Base-by-base conservation (phyloP, 2,113 vertebrate genomes). In the Scomber japonicus region DNA sequence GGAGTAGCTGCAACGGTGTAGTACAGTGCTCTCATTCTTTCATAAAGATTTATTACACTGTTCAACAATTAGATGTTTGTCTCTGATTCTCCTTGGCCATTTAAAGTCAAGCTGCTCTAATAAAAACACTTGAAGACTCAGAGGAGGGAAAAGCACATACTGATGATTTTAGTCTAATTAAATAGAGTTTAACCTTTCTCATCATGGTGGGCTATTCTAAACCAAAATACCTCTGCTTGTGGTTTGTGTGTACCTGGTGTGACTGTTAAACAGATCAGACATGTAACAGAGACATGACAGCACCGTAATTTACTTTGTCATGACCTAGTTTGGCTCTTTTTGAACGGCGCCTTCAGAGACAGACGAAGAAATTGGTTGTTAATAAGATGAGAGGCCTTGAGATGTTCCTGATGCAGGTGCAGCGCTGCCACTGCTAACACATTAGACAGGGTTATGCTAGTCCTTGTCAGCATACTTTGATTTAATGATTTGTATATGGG, bases 311-410 rank as follows among this genome's bases (percentile, higher is more conserved):
- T 45, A n/a, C 54, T 71, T 53, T 66, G 72, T 71, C 72, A 11
- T 71, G 66, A 75, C 65, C 59, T 15, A 59, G 45, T 71, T 70
- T 21, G 50, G 44, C 45, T 51, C 15, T 51, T 57, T 64, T 64
- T 44, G 55, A 62, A 40, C 16, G 4, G 57, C 7, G 12, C 21
- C 71, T 35, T 51, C 51, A 6, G 71, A 57, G 66, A 53, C 48
- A 8, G 24, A 56, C n/a, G 30, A 21, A 83, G 75, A 73, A 72
- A 67, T 35, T 61, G 49, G 50, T 19, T 68, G 27, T 63, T 78
- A 74, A 78, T 74, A 62, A 15, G 81, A 69, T n/a, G 56, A 50
- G 70, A 51, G 46, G 11, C 75, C 12, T 10, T 48, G 70, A 64
- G 70, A 74, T 45, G 12, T 66, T 61, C 11, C 66, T 16, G 30